These are phyloP conservation scores for Rhagoletis zephyria DNA, from an alignment of 1,140 invertebrate genomes.

Conservation along the genomic window DNA sequence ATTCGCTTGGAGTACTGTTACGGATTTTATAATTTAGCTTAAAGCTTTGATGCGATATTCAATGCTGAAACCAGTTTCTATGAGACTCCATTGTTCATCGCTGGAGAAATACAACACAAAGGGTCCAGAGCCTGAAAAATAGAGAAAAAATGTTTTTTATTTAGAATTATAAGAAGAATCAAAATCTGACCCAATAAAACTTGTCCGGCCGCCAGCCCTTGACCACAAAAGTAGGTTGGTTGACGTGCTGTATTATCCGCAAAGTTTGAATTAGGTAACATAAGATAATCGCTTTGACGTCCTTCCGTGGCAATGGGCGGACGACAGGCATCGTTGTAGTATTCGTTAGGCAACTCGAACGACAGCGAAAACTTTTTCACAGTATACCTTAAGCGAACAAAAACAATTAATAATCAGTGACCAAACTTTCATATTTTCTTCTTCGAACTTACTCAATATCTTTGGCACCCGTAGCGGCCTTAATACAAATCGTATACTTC, in stretches of 20 bases:
- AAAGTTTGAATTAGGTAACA: conserved; percentile 69
- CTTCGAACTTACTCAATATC: conserved; percentile 53
- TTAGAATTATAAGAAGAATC: conserved; percentile 33
- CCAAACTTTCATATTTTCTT: background rate
- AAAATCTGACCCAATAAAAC: background rate
- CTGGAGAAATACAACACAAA: conserved; percentile 53
- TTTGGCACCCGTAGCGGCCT: conserved; percentile 47
- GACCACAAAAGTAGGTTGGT: conserved; percentile 62
- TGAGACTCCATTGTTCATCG: conserved; percentile 12
- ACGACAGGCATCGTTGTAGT: conserved; percentile 53
- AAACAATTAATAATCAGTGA: conserved; percentile 20
- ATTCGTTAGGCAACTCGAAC: background rate
- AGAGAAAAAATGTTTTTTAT: background rate
- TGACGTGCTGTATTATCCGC: conserved; percentile 59
- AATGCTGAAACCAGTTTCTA: conserved; percentile 53
- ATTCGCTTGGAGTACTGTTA: too few species aligned
- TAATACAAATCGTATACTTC: conserved; percentile 72
- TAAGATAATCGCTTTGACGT: conserved; percentile 72
- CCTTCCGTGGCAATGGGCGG: conserved; percentile 33
- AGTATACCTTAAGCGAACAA: conserved; percentile 5
- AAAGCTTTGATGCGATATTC: background rate
- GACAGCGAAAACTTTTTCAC: conserved; percentile 19
- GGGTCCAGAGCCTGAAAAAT: conserved; percentile 43
- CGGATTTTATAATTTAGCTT: too few species aligned
- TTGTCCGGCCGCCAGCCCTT: background rate